Evolutionary conservation across 2,113 vertebrate species (phyloP).

Genomic region (Poecilia latipinna): DNA sequence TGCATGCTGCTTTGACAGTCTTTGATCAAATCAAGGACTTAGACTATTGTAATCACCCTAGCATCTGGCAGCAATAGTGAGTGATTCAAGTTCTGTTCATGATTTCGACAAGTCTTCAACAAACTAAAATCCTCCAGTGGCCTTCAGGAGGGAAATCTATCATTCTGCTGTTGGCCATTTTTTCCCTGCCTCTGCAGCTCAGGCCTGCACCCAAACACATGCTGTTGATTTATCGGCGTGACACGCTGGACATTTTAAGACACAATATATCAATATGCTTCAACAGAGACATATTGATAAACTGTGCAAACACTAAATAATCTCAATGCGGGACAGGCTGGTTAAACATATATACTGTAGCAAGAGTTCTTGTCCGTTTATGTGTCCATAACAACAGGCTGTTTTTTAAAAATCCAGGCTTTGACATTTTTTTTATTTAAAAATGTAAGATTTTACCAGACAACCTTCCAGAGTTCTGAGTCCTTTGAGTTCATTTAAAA

Average conservation of each 20-base stretch:
- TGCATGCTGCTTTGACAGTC: background rate
- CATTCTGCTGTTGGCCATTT: constrained; percentile 40
- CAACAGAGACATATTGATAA: constrained; percentile 21
- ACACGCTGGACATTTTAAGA: constrained; percentile 42
- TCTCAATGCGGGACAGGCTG: constrained; percentile 13
- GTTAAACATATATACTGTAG: constrained; percentile 6
- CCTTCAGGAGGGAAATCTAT: constrained; percentile 44
- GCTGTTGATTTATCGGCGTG: constrained; percentile 54
- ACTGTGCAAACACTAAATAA: constrained; percentile 21
- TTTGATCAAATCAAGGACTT: constrained; percentile 5
- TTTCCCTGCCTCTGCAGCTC: constrained; percentile 12
- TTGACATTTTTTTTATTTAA: no score
- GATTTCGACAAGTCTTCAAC: constrained; percentile 39
- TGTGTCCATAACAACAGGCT: background rate
- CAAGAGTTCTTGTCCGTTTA: constrained; percentile 16
- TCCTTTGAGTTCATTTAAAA: no score
- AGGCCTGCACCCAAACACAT: constrained; percentile 25
- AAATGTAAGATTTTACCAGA: no score
- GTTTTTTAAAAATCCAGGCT: background rate
- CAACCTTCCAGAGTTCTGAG: no score
- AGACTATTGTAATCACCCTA: constrained; percentile 18
- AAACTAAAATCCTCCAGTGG: constrained; percentile 28
- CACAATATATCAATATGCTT: constrained; percentile 34
- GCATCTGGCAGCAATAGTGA: constrained; percentile 39
- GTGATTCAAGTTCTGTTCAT: constrained; percentile 30